Base-by-base conservation (phyloP, 2,113 vertebrate species). In the Alexandromys fortis region DNA sequence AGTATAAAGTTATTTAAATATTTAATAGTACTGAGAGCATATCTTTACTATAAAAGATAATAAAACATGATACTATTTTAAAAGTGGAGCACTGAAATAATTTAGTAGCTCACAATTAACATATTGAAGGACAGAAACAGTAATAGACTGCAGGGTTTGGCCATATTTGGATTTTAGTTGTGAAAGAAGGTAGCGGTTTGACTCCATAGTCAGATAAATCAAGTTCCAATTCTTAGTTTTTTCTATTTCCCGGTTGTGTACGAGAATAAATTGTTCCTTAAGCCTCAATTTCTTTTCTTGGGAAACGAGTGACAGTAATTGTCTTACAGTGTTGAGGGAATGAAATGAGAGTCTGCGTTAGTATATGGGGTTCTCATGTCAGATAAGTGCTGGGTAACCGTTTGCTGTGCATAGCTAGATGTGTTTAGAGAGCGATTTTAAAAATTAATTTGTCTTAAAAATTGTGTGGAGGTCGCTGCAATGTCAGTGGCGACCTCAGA, bases 1-100 rank as follows among this genome's bases (percentile, higher is more conserved):
- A 99, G 97, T 99, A 98, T 93, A 94, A 85, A 63, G 38, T 96
- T 87, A 94, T 96, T 92, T 93, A 97, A 96, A 45, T 95, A 92
- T 91, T 88, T 78, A 95, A 0, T 90, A 97, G 72, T 61, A 89
- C 55, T 75, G 67, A 75, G 92, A 89, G 35, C 68, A 86, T 88
- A 58, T 73, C 12, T 94, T 93, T 94, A 30, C 28, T 94, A 70
- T 91, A 58, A 93, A 83, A 93, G 19, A 90, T 93, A 93, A 82
- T 61, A 91, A 49, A 95, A 70, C 16, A 61, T 49, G 12, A 49
- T 30, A 72, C 68, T 91, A 13, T 96, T 93, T 86, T 82, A 61
- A 87, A 92, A 95, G 8, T 96, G 42, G 45, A 67, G 2, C 22
- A 63, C 21, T 89, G 86, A 92, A 5, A 72, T 88, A 89, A 87